phyloP scores from a whole-genome alignment of 2,888 invertebrate genomes.

The Stomorhina lunata region DNA sequence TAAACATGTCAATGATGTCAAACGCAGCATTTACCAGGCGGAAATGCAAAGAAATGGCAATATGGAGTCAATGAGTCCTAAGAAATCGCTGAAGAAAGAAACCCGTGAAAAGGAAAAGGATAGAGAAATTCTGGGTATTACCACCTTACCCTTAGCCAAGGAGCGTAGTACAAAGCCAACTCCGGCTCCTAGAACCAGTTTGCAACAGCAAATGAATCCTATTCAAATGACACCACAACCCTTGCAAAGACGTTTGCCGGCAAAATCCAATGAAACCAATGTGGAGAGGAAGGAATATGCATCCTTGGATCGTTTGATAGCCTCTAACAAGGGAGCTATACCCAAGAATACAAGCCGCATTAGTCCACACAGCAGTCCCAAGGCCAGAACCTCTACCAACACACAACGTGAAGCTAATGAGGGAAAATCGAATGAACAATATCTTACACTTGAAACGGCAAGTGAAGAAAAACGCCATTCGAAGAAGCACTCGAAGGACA shows the following conservation, averaged over 20 bases:
- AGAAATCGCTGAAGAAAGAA: constrained; percentile 55
- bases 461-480: constrained; percentile 42
- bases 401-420: constrained; percentile 30
- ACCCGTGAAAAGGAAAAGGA: constrained; percentile 34
- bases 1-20: constrained; percentile 80
- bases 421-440: not conserved
- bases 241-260: constrained; percentile 60
- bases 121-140: constrained; percentile 61
- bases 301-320: constrained; percentile 75
- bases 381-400: constrained; percentile 58
- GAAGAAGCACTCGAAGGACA: constrained; percentile 45
- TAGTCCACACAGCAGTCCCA: constrained; percentile 68
- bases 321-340: constrained; percentile 77
- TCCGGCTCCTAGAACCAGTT: constrained; percentile 75
- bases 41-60: constrained; percentile 76
- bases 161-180: constrained; percentile 73
- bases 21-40: constrained; percentile 79
- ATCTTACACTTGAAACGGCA: not conserved
- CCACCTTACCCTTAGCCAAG: constrained; percentile 75
- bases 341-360: constrained; percentile 70
- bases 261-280: constrained; percentile 40
- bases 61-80: constrained; percentile 50
- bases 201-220: constrained; percentile 46
- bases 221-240: constrained; percentile 59
- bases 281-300: constrained; percentile 73